These are phyloP conservation scores for Platerodrilus igneus DNA, from an alignment of 2,888 invertebrate species.

Conservation along the genomic window DNA sequence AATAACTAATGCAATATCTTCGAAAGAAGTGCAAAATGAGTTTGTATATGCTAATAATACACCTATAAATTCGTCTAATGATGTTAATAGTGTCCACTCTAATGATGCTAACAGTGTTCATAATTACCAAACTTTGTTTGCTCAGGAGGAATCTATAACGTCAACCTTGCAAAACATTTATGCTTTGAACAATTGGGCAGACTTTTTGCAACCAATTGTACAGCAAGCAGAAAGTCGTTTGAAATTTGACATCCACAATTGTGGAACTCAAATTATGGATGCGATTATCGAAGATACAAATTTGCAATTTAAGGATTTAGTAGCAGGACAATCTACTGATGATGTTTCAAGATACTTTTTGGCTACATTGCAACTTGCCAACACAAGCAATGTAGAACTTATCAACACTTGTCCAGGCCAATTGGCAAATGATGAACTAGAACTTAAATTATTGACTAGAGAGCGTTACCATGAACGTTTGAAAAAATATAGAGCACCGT, in stretches of 20 bases:
- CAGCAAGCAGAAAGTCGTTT: slow-evolving; percentile 50
- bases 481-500: slow-evolving; percentile 40
- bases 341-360: slow-evolving; percentile 64
- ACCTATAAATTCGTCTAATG: no score
- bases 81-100: no score
- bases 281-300: slow-evolving; percentile 33
- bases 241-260: slow-evolving; percentile 59
- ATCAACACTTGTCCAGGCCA: slow-evolving; percentile 33
- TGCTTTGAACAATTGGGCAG: slow-evolving; percentile 54
- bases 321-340: slow-evolving; percentile 48
- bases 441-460: slow-evolving; percentile 39
- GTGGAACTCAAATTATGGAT: slow-evolving; percentile 53
- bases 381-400: slow-evolving; percentile 41
- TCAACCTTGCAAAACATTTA: no score
- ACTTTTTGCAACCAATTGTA: slow-evolving; percentile 54
- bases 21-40: no score
- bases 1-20: no score
- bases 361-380: slow-evolving; percentile 60
- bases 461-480: slow-evolving; percentile 43
- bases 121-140: no score
- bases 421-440: slow-evolving; percentile 39
- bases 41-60: no score
- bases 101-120: no score
- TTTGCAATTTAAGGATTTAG: slow-evolving; percentile 50
- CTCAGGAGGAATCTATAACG: no score